Evolutionary conservation across 2,113 vertebrate species (phyloP).

Genomic region (Steatornis caripensis): DNA sequence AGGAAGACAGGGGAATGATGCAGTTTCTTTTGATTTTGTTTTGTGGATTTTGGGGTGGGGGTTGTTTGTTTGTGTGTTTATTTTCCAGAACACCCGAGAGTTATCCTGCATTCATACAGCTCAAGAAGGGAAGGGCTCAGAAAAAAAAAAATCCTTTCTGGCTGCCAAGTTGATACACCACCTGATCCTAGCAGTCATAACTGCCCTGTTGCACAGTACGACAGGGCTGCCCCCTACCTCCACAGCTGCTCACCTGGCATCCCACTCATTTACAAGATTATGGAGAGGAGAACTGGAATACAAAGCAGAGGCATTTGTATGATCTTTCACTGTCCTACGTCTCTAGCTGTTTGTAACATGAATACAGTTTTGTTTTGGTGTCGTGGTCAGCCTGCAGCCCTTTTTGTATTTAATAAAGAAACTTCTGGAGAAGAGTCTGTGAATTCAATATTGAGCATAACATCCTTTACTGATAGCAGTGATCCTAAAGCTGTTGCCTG

Average conservation of each 20-base stretch:
- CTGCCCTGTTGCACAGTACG: background rate
- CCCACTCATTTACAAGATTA: background rate
- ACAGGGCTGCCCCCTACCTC: slow-evolving; percentile 8
- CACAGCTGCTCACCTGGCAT: slow-evolving; percentile 7
- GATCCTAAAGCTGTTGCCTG: background rate
- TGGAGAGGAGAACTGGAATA: slow-evolving; percentile 34
- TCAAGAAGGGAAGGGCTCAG: slow-evolving; percentile 35
- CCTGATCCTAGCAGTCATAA: background rate
- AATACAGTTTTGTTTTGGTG: background rate
- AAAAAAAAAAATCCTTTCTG: background rate
- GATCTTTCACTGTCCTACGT: background rate
- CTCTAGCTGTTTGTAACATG: slow-evolving; percentile 28
- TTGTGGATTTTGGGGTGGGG: slow-evolving; percentile 30
- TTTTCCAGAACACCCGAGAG: slow-evolving; percentile 40
- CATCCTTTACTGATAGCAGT: background rate
- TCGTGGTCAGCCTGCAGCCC: slow-evolving; percentile 31
- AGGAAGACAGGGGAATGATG: slow-evolving; percentile 22
- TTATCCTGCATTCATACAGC: slow-evolving; percentile 20
- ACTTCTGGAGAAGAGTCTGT: slow-evolving; percentile 55
- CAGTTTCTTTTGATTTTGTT: slow-evolving; percentile 19
- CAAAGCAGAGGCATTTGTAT: slow-evolving; percentile 23
- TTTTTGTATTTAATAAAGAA: slow-evolving; percentile 59
- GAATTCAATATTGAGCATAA: slow-evolving; percentile 16
- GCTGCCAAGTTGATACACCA: background rate
- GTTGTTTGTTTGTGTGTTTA: slow-evolving; percentile 44